A percentile compares a stretch with the other conserved stretches of the same genome.
These are phyloP conservation scores for Leguminivora glycinivorella DNA, from an alignment of 1,140 invertebrate genomes.

Conservation along the genomic window DNA sequence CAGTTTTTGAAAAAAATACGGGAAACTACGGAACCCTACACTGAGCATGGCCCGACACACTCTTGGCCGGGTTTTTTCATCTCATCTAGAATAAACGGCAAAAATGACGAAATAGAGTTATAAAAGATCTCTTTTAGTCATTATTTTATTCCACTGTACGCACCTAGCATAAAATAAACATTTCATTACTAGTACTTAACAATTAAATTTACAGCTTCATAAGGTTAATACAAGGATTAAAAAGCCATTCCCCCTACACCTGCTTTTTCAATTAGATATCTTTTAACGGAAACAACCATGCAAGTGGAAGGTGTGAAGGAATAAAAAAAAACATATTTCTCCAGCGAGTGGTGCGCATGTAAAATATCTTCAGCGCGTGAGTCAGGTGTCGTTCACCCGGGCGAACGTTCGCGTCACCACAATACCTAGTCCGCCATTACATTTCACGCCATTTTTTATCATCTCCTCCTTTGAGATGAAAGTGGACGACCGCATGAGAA, in stretches of 20 bases:
- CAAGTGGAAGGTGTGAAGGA: constrained; percentile 6
- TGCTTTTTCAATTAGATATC: background rate
- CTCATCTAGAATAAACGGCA: no score
- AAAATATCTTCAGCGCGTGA: constrained; percentile 56
- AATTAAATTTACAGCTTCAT: no score
- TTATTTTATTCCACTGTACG: no score
- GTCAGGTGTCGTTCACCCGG: constrained; percentile 70
- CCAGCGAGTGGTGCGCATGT: constrained; percentile 34
- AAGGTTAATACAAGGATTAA: no score
- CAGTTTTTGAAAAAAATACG: no score
- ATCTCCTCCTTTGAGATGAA: constrained; percentile 21
- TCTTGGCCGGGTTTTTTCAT: no score
- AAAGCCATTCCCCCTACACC: background rate
- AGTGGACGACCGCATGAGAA: background rate
- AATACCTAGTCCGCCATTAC: constrained; percentile 50
- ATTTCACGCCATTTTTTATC: constrained; percentile 56
- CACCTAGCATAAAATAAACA: no score
- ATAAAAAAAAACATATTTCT: constrained; percentile 19
- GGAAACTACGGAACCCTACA: no score
- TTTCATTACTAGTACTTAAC: no score
- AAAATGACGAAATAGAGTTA: no score
- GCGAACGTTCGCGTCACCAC: constrained; percentile 50
- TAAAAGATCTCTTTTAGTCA: no score
- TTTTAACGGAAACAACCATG: background rate
- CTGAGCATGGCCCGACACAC: no score